Percentiles rank a stretch among this genome's conserved stretches.
Conservation (phyloP, 2,888 invertebrate species). For the Antheraea assamensis region DNA sequence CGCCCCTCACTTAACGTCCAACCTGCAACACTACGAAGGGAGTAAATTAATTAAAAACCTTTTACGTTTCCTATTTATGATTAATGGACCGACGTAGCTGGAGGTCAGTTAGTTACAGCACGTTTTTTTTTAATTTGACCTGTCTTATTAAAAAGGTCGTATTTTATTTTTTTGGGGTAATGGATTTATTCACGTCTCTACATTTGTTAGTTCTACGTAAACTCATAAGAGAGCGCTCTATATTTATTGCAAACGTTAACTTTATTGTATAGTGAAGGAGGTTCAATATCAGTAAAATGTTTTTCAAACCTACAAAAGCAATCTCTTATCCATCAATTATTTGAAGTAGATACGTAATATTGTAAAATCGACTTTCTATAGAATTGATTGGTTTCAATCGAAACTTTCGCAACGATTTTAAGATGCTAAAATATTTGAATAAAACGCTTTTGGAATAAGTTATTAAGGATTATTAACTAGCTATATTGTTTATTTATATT, state of each 20-base stretch:
- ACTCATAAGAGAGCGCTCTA: not conserved
- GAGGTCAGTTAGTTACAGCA: not conserved
- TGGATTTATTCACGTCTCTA: not conserved
- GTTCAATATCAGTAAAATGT: not conserved
- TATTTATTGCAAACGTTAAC: not conserved
- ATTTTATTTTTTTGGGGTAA: not conserved
- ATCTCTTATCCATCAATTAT: too few species aligned
- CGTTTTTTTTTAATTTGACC: not conserved
- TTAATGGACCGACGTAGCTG: not conserved
- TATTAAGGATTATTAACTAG: not conserved
- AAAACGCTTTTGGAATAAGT: not conserved
- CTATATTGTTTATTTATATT: too few species aligned
- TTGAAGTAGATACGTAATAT: not conserved
- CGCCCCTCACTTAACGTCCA: conserved; percentile 1
- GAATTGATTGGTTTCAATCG: not conserved
- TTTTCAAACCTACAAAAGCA: not conserved
- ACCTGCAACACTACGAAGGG: not conserved
- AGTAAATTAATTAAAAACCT: not conserved
- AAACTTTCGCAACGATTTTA: not conserved
- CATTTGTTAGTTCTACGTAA: not conserved
- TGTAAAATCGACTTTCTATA: not conserved
- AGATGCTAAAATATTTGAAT: not conserved
- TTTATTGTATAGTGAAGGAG: not conserved
- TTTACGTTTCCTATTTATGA: not conserved
- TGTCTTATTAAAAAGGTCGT: not conserved